Evolutionary conservation across 1,140 invertebrate genomes (phyloP).

Genomic region (Drosophila sucinea): DNA sequence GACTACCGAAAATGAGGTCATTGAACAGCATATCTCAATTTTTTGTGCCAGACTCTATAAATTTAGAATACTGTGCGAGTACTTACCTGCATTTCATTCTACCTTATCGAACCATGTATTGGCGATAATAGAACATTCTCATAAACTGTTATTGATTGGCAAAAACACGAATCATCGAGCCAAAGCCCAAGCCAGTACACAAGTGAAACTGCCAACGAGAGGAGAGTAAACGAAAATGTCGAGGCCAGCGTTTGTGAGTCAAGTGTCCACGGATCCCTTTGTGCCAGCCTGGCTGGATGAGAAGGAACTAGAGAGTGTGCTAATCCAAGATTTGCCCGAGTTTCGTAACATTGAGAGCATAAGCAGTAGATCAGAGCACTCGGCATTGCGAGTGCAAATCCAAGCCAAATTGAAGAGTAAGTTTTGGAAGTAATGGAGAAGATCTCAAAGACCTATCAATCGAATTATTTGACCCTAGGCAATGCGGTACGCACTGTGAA

Average conservation of each 20-base stretch:
- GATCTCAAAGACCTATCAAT: background rate
- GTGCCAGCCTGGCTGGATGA: slow-evolving; percentile 42
- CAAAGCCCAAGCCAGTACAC: slow-evolving; percentile 32
- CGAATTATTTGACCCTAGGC: background rate
- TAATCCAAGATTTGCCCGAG: slow-evolving; percentile 27
- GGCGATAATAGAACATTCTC: background rate
- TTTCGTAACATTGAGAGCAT: slow-evolving; percentile 29
- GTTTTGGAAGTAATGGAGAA: background rate
- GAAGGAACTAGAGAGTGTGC: slow-evolving; percentile 39
- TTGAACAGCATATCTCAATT: slow-evolving; percentile 18
- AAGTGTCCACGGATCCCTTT: slow-evolving; percentile 36
- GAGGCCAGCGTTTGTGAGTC: slow-evolving; percentile 23
- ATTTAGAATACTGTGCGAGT: slow-evolving; percentile 17
- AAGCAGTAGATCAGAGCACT: slow-evolving; percentile 37
- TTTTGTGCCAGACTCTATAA: slow-evolving; percentile 41
- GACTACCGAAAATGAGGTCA: background rate
- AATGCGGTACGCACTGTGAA: slow-evolving; percentile 32
- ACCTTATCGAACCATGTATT: slow-evolving; percentile 36
- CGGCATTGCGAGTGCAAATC: slow-evolving; percentile 35
- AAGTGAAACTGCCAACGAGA: slow-evolving; percentile 2
- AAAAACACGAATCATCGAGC: background rate
- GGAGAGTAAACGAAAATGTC: slow-evolving; percentile 39
- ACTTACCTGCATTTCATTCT: slow-evolving; percentile 41
- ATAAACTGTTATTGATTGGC: background rate
- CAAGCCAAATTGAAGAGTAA: slow-evolving; percentile 38